phyloP scores from a whole-genome alignment of 1,140 invertebrate species.

The Psix sp. region DNA sequence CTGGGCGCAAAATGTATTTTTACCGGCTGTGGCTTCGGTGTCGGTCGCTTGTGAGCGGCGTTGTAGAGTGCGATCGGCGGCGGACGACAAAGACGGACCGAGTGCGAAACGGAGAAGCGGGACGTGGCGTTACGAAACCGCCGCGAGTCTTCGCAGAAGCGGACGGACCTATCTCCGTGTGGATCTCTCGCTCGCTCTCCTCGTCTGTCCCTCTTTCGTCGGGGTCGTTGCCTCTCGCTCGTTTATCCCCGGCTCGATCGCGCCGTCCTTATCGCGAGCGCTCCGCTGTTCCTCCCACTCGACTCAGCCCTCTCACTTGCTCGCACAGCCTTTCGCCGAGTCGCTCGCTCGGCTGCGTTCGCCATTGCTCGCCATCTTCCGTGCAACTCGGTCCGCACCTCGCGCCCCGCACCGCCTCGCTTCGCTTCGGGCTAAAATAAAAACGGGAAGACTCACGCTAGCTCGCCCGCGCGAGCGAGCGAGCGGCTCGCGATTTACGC shows the following conservation, averaged over 20 bases:
- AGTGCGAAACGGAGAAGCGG: constrained; percentile 28
- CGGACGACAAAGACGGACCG: constrained; percentile 23
- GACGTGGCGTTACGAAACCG: constrained; percentile 44
- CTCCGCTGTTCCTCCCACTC: constrained; percentile 25
- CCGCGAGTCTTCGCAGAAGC: constrained; percentile 52
- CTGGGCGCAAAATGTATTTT: constrained; percentile 58
- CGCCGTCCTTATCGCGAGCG: constrained; percentile 39
- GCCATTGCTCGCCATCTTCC: constrained; percentile 17
- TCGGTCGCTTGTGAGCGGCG: constrained; percentile 38
- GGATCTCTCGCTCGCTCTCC: constrained; percentile 16
- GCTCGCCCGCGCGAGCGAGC: constrained; percentile 42
- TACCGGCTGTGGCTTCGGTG: constrained; percentile 50
- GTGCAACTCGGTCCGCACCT: constrained; percentile 1
- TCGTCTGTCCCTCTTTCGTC: constrained; percentile 26
- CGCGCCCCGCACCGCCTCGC: constrained; percentile 8
- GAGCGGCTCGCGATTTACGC: constrained; percentile 50
- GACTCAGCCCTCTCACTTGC: neutral
- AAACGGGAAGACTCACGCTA: constrained; percentile 51
- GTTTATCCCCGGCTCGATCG: constrained; percentile 29
- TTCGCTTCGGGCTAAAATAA: constrained; percentile 51
- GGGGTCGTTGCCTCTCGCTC: constrained; percentile 47
- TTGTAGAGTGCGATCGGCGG: constrained; percentile 28
- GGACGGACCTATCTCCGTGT: constrained; percentile 34
- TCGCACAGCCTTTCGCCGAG: constrained; percentile 7
- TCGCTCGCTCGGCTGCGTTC: constrained; percentile 17